Conservation (phyloP, 2,888 invertebrate species). For the Caenorhabditis japonica region DNA sequence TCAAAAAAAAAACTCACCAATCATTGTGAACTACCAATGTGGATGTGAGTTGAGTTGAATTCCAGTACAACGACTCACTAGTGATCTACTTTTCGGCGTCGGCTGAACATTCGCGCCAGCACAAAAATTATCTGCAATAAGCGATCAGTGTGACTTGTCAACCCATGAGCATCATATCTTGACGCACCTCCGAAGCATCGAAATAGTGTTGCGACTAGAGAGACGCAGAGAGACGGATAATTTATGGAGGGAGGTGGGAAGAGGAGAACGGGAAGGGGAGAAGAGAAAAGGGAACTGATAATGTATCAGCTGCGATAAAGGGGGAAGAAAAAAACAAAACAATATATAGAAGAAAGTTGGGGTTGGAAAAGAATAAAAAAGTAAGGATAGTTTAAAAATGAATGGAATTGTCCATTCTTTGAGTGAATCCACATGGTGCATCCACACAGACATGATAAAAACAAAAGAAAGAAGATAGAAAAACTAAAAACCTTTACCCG, state of each 20-base stretch:
- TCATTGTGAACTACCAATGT: not conserved
- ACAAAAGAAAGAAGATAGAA: not conserved
- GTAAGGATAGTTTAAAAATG: conserved; percentile 5
- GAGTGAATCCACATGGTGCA: not conserved
- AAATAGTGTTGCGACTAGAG: not conserved
- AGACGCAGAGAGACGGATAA: conserved; percentile 28
- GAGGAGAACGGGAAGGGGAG: conserved; percentile 5
- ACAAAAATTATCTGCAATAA: conserved; percentile 25
- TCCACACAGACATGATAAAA: not conserved
- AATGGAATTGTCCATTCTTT: not conserved
- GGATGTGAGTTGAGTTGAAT: too few relatives aligned
- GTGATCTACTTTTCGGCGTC: not conserved
- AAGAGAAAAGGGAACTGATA: conserved; percentile 19
- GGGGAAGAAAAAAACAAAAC: not conserved
- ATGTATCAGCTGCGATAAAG: conserved; percentile 34
- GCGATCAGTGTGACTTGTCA: conserved; percentile 37
- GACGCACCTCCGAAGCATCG: not conserved
- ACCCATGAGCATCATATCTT: conserved; percentile 26
- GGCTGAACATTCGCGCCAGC: conserved; percentile 3
- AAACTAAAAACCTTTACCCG: not conserved
- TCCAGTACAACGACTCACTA: not conserved
- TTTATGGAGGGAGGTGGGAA: conserved; percentile 33
- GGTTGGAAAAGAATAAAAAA: not conserved
- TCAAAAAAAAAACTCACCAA: not conserved
- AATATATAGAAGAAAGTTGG: not conserved